Evolutionary conservation across 2,888 invertebrate genomes (phyloP).

Genomic region (Blastobasis adustella): DNA sequence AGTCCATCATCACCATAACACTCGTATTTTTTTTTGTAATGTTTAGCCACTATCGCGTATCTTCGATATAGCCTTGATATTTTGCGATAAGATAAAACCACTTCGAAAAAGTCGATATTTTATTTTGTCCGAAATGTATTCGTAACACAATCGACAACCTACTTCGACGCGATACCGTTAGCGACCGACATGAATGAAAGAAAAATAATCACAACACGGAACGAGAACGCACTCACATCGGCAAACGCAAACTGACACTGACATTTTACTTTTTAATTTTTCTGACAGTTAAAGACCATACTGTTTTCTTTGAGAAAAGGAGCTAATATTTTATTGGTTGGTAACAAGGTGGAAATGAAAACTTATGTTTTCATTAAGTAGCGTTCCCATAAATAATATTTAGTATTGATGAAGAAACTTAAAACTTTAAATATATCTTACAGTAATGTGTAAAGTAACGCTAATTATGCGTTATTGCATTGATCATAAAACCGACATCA

Average conservation of each 20-base stretch:
- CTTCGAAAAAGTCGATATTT: slow-evolving; percentile 20
- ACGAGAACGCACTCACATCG: background rate
- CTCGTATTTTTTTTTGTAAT: too few species aligned
- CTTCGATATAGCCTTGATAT: slow-evolving; percentile 33
- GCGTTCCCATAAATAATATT: too few species aligned
- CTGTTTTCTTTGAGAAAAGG: too few species aligned
- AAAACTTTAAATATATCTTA: too few species aligned
- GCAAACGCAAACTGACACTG: background rate
- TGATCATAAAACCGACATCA: too few species aligned
- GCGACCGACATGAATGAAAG: slow-evolving; percentile 18
- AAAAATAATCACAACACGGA: too few species aligned
- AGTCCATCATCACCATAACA: slow-evolving; percentile 24
- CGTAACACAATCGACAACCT: slow-evolving; percentile 16
- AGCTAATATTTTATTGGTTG: too few species aligned
- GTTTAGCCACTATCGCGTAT: slow-evolving; percentile 27
- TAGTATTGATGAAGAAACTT: too few species aligned
- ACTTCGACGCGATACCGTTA: slow-evolving; percentile 27
- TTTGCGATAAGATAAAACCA: slow-evolving; percentile 42
- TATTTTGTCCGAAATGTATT: slow-evolving; percentile 20
- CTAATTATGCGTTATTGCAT: too few species aligned
- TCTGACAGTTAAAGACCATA: background rate
- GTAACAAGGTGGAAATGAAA: too few species aligned
- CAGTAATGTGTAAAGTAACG: too few species aligned
- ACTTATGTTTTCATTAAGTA: too few species aligned
- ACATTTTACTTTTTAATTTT: background rate